Base-by-base conservation (phyloP, 2,888 invertebrate genomes). In the Drosophila colorata region DNA sequence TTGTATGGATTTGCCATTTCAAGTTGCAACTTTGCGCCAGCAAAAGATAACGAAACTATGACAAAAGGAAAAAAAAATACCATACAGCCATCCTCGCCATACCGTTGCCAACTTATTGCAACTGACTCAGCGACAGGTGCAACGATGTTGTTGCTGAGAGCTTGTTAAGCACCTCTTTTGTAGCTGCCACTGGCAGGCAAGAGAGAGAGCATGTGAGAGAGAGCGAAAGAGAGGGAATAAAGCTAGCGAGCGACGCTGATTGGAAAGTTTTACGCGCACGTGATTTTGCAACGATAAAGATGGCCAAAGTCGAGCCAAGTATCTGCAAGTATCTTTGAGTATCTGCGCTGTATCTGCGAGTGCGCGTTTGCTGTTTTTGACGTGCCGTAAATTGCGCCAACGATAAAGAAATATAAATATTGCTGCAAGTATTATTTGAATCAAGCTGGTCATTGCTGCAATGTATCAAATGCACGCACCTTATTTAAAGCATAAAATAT, bases 1-100 rank as follows among this genome's bases (percentile, higher is more conserved):
- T 85, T 87, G 85, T 85, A 87, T 85, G 87, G 87, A 85, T 85
- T 85, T 85, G 78, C 87, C 85, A 85, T 85, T 85, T 87, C 71
- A 82, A 87, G 82, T 74, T 80, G 76, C 64, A 81, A 74, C 79
- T 76, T 78, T 75, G 65, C 73, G 60, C 67, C 59, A 46, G 66
- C 72, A 51, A 63, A 67, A 83, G 81, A 77, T 83, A 83, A 76
- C 80, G 47, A 69, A 80, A 71, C 72, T 80, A 78, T 82, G 80
- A 85, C 80, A 86, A 82, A 72, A 70, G 69, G 59, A 25, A 16
- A 28, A 37, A 25, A 16, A 1, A 13, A 33, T 4, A 11, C 25
- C 13, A 1, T 13, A n/a, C 33, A 13, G 4, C 33, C 11, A 13
- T 13, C 13, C 33, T 33, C 1, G 28, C 28, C 9, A 28, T 9